These are phyloP conservation scores for Falco columbarius DNA, from an alignment of 2,797 vertebrate species.

Conservation along the genomic window DNA sequence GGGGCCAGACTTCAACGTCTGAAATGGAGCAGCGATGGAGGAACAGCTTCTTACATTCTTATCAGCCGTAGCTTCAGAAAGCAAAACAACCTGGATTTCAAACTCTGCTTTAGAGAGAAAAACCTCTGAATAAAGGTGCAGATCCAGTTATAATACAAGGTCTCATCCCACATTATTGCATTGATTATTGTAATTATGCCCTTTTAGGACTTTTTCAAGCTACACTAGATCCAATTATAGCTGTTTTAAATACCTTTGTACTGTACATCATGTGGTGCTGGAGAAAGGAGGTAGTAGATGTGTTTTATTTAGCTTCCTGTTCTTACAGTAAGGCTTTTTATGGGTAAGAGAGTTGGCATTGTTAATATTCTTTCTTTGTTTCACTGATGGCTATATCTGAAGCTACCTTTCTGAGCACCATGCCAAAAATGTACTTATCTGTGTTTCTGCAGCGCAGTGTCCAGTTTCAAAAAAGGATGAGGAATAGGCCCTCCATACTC, in stretches of 20 bases:
- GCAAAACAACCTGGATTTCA: background rate
- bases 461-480: background rate
- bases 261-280: constrained; percentile 23
- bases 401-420: background rate
- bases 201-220: constrained; percentile 61
- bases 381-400: background rate
- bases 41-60: background rate
- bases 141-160: constrained; percentile 53
- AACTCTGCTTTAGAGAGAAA: background rate
- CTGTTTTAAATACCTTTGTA: constrained; percentile 68
- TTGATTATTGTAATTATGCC: constrained; percentile 70
- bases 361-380: background rate
- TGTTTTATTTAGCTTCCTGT: background rate
- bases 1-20: background rate
- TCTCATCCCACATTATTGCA: constrained; percentile 39
- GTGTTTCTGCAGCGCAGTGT: background rate
- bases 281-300: background rate
- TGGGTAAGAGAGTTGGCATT: background rate
- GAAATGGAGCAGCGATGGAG: background rate
- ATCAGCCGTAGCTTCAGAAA: background rate
- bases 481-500: background rate
- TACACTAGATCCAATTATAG: constrained; percentile 64
- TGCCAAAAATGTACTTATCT: background rate
- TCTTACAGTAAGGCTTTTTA: constrained; percentile 61
- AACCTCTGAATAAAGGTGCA: constrained; percentile 14